Conservation (phyloP, 1,140 invertebrate species). For the Akabosia matsudoensis region DNA sequence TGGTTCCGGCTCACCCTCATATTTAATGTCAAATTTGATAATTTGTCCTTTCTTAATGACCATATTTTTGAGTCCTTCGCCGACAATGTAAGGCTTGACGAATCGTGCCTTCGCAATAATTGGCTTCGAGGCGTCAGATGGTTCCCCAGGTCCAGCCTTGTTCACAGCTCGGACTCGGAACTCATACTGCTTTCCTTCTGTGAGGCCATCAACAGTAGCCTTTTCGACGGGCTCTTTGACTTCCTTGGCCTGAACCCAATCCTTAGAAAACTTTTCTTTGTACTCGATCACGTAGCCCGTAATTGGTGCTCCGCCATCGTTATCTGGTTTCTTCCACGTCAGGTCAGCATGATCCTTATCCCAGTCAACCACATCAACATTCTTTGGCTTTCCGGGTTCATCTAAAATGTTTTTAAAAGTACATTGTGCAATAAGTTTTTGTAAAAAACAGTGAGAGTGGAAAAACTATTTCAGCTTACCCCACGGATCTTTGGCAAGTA, state of each 20-base stretch:
- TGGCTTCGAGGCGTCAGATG: slow-evolving; percentile 86
- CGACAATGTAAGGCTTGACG: slow-evolving; percentile 88
- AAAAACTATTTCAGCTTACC: slow-evolving; percentile 61
- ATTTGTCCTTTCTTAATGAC: slow-evolving; percentile 92
- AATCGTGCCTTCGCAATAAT: slow-evolving; percentile 93
- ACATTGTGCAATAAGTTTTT: background rate
- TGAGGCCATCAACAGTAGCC: slow-evolving; percentile 80
- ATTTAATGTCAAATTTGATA: slow-evolving; percentile 89
- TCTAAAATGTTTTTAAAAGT: slow-evolving; percentile 57
- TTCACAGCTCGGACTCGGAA: slow-evolving; percentile 94
- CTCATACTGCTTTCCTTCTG: slow-evolving; percentile 90
- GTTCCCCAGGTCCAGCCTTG: slow-evolving; percentile 80
- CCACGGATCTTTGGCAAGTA: slow-evolving; percentile 96
- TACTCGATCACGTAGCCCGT: slow-evolving; percentile 89
- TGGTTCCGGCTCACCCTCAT: slow-evolving; percentile 90
- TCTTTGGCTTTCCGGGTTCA: slow-evolving; percentile 86
- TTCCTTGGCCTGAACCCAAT: slow-evolving; percentile 77
- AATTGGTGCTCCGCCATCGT: slow-evolving; percentile 90
- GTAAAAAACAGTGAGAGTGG: background rate
- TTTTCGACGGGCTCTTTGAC: slow-evolving; percentile 70
- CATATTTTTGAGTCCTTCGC: slow-evolving; percentile 76
- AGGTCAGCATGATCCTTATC: slow-evolving; percentile 92
- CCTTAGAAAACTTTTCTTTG: slow-evolving; percentile 87
- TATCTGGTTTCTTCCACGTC: slow-evolving; percentile 68
- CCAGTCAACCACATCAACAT: slow-evolving; percentile 90